phyloP scores from a whole-genome alignment of 2,113 vertebrate species.

The Dolichotis patagonum region DNA sequence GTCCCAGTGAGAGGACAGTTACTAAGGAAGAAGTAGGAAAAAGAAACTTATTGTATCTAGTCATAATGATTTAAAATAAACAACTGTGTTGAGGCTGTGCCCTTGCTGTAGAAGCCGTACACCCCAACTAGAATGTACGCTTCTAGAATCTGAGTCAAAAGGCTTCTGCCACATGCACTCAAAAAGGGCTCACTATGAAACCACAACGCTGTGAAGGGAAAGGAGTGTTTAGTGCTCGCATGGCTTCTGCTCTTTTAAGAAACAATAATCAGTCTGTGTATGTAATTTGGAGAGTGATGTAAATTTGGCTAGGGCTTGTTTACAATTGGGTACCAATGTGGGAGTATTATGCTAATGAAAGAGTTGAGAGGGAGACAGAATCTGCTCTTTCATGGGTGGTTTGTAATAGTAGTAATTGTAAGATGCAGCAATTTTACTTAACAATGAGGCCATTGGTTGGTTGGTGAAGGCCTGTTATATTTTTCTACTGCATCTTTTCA shows the following conservation, averaged over 20 bases:
- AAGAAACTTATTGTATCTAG: not conserved
- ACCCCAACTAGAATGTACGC: not conserved
- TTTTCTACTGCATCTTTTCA: constrained; percentile 62
- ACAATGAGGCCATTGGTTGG: constrained; percentile 49
- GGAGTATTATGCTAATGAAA: constrained; percentile 80
- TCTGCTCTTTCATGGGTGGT: constrained; percentile 72
- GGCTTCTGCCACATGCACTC: not conserved
- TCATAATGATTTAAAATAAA: not conserved
- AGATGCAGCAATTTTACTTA: constrained; percentile 65
- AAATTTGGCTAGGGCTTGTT: constrained; percentile 75
- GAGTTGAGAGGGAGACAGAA: constrained; percentile 76
- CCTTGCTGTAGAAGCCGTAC: not conserved
- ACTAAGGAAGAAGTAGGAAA: not conserved
- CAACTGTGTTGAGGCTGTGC: not conserved
- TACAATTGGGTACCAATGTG: constrained; percentile 78
- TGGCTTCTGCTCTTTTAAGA: constrained; percentile 70
- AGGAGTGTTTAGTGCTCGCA: constrained; percentile 52
- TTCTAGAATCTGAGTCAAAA: constrained; percentile 55
- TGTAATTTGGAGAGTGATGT: constrained; percentile 80
- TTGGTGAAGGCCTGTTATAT: constrained; percentile 49
- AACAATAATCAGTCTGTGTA: constrained; percentile 79
- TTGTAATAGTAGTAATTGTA: constrained; percentile 77
- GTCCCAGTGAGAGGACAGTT: not conserved
- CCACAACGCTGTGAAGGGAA: constrained; percentile 16
- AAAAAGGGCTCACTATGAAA: constrained; percentile 19